These are phyloP conservation scores for Acronicta aceris DNA, from an alignment of 2,888 invertebrate genomes.

Conservation along the genomic window DNA sequence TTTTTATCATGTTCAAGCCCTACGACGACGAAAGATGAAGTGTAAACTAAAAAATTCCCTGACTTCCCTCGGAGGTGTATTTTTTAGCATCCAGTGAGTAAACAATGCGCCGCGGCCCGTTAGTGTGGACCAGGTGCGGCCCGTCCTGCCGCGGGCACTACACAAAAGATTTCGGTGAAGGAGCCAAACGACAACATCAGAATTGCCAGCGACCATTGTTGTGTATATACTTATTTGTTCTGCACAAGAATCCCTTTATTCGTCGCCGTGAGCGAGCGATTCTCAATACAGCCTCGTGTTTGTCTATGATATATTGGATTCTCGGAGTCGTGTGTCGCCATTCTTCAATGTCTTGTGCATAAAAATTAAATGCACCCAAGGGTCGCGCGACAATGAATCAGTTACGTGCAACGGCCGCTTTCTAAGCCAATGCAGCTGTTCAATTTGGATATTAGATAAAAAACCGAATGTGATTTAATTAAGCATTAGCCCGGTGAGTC, in stretches of 20 bases:
- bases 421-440: conserved; percentile 76
- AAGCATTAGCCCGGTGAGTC: conserved; percentile 83
- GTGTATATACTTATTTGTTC: conserved; percentile 78
- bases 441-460: conserved; percentile 73
- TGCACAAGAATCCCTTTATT: conserved; percentile 79
- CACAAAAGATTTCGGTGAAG: conserved; percentile 87
- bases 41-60: conserved; percentile 82
- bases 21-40: conserved; percentile 85
- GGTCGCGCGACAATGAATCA: conserved; percentile 64
- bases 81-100: conserved; percentile 79
- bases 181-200: conserved; percentile 75
- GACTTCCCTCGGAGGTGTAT: conserved; percentile 79
- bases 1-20: conserved; percentile 82
- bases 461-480: conserved; percentile 87
- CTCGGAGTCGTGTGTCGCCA: conserved; percentile 68
- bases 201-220: conserved; percentile 77
- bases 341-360: conserved; percentile 67
- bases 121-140: conserved; percentile 81
- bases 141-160: conserved; percentile 73
- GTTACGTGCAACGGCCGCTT: conserved; percentile 63
- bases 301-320: conserved; percentile 83
- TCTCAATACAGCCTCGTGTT: conserved; percentile 71
- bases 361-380: conserved; percentile 57
- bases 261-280: conserved; percentile 65
- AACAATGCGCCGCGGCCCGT: conserved; percentile 76